These are phyloP conservation scores for zebrafish (Danio rerio) DNA, from an alignment of 2,113 vertebrate genomes.

Conservation along the genomic window DNA sequence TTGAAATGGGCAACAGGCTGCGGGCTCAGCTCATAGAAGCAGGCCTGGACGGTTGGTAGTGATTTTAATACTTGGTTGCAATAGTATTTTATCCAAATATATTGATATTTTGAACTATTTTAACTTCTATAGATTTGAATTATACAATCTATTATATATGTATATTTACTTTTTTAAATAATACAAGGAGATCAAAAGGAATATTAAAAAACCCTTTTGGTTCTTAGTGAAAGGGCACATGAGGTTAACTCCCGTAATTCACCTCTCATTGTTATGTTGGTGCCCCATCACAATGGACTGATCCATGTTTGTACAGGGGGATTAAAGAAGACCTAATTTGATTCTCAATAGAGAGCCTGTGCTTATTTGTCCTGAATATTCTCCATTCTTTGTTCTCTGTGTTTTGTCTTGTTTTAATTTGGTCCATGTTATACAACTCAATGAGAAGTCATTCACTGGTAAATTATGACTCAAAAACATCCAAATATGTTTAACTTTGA, in stretches of 20 bases:
- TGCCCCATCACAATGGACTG: slow-evolving; percentile 11
- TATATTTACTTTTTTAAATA: neutral
- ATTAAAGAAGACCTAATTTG: slow-evolving; percentile 6
- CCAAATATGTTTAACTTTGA: neutral
- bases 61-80: slow-evolving; percentile 13
- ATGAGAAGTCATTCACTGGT: neutral
- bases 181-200: neutral
- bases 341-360: slow-evolving; percentile 6
- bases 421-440: neutral
- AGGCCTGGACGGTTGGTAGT: slow-evolving; percentile 69
- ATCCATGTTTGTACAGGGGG: neutral
- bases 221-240: neutral
- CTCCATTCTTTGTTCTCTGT: neutral
- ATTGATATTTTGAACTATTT: neutral
- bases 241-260: slow-evolving; percentile 2
- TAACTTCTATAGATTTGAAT: neutral
- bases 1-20: slow-evolving; percentile 86
- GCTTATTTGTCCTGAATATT: neutral
- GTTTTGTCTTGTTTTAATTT: slow-evolving; percentile 5
- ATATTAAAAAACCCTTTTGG: neutral
- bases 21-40: slow-evolving; percentile 71
- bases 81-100: neutral
- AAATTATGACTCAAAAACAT: neutral
- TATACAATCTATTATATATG: neutral
- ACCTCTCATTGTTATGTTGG: neutral